Evolutionary conservation across 2,113 vertebrate genomes (phyloP).

Genomic region (Rhinopomastus cyanomelas): DNA sequence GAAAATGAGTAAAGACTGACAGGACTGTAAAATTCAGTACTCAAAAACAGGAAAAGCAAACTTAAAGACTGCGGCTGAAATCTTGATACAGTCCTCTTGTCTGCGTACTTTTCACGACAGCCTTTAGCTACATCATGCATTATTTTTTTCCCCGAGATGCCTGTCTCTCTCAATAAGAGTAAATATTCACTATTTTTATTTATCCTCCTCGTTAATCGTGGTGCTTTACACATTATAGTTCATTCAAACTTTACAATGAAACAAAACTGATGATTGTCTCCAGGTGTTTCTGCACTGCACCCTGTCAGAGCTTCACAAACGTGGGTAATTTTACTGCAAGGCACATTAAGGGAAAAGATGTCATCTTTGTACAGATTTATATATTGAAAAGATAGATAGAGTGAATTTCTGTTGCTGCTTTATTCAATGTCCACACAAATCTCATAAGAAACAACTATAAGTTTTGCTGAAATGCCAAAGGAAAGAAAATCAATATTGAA

Average conservation of each 20-base stretch:
- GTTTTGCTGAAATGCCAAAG: background rate
- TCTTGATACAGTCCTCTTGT: background rate
- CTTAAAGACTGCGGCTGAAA: background rate
- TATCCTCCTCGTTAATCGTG: background rate
- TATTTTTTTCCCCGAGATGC: background rate
- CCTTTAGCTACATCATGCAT: background rate
- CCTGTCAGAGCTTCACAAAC: background rate
- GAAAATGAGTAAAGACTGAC: background rate
- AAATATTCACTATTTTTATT: background rate
- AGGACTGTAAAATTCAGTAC: background rate
- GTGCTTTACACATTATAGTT: background rate
- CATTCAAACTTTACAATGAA: background rate
- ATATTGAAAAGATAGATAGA: background rate
- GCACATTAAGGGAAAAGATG: background rate
- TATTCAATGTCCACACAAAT: background rate
- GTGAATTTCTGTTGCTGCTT: background rate
- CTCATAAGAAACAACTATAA: background rate
- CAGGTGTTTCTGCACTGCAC: background rate
- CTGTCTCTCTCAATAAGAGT: background rate
- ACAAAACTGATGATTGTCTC: background rate
- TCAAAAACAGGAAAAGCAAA: background rate
- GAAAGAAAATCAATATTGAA: slow-evolving; percentile 43
- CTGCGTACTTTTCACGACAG: background rate
- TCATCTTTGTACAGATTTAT: background rate
- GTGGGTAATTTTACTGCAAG: background rate